Evolutionary conservation across 2,888 invertebrate genomes (phyloP).

Genomic region (Scotopteryx bipunctaria): DNA sequence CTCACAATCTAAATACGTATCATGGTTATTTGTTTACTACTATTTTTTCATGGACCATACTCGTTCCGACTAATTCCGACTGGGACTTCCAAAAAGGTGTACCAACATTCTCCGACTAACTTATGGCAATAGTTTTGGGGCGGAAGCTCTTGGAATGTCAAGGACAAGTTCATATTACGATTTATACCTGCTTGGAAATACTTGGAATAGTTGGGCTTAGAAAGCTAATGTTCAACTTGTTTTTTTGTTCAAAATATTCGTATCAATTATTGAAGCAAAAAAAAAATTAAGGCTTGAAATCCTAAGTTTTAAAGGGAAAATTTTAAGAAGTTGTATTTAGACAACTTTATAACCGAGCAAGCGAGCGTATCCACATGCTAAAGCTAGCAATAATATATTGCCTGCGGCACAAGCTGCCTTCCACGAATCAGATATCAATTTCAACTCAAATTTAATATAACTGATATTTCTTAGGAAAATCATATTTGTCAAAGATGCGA

Average conservation of each 20-base stretch:
- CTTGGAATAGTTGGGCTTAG: background rate
- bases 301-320: too few species aligned
- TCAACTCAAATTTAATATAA: background rate
- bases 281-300: too few species aligned
- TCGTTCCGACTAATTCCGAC: too few species aligned
- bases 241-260: background rate
- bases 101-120: background rate
- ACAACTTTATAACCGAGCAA: too few species aligned
- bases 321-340: too few species aligned
- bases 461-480: background rate
- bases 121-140: background rate
- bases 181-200: background rate
- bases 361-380: too few species aligned
- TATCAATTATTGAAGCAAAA: too few species aligned
- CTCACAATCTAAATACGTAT: too few species aligned
- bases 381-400: background rate
- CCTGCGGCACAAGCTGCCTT: background rate
- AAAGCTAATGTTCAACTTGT: background rate
- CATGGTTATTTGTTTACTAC: too few species aligned
- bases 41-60: too few species aligned
- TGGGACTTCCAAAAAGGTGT: too few species aligned
- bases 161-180: background rate
- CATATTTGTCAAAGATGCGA: background rate
- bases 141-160: background rate
- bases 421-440: background rate